Conservation (phyloP, 2,888 invertebrate genomes). For the Erebia palarica region DNA sequence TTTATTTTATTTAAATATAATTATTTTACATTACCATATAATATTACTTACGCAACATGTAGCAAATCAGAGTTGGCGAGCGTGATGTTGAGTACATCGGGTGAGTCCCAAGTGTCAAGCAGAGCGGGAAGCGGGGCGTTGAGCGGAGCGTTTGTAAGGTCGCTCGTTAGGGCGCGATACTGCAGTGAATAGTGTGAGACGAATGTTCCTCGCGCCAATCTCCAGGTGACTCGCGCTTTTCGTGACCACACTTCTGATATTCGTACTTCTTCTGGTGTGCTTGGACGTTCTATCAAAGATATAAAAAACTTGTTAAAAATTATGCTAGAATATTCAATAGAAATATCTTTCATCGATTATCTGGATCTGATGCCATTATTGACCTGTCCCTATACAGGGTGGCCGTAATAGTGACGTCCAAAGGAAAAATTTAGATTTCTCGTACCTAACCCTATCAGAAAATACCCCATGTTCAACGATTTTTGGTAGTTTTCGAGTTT, state of each 20-base stretch:
- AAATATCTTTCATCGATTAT: too few relatives aligned
- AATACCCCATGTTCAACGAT: too few relatives aligned
- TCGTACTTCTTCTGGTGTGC: slow-evolving; percentile 71
- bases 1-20: too few relatives aligned
- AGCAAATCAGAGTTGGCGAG: slow-evolving; percentile 72
- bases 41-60: slow-evolving; percentile 68
- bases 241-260: slow-evolving; percentile 77
- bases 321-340: neutral
- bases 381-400: too few relatives aligned
- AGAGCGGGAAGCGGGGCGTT: slow-evolving; percentile 67
- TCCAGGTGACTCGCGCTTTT: slow-evolving; percentile 72
- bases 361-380: too few relatives aligned
- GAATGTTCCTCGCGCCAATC: slow-evolving; percentile 66
- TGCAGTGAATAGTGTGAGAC: slow-evolving; percentile 75
- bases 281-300: slow-evolving; percentile 63
- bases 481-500: too few relatives aligned
- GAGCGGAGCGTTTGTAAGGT: slow-evolving; percentile 60
- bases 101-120: slow-evolving; percentile 70
- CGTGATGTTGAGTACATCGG: slow-evolving; percentile 71
- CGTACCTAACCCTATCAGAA: too few relatives aligned
- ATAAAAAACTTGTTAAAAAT: neutral
- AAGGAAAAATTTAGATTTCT: too few relatives aligned
- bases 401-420: too few relatives aligned
- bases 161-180: slow-evolving; percentile 65
- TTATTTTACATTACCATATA: too few relatives aligned